Evolutionary conservation across 2,797 vertebrate genomes (phyloP), one percentile per base, ranked within the genome.

Genomic region (Danio jaintianensis): DNA sequence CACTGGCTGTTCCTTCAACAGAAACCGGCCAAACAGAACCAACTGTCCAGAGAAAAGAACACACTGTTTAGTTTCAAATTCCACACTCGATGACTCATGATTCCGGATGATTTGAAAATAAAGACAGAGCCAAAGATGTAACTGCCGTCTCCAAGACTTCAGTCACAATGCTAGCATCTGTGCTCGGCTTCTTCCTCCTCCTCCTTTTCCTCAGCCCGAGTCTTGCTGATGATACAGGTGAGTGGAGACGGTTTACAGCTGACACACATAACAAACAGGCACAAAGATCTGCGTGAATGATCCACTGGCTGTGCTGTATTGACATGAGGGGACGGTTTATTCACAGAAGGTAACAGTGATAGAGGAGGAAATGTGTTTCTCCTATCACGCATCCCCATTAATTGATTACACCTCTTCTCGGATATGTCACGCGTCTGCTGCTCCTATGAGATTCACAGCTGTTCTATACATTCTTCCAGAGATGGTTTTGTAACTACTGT

Each of bases 61-160:
- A 74, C 72, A 83, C 61, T 61, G 75, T 72, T 66, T 62, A 9
- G 7, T 64, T 78, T 58, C 20, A 66, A 80, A 52, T 82, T 85
- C 78, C 58, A 58, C 29, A 38, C 16, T 48, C 18, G 45, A 56
- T 58, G 73, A 79, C 52, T 85, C 74, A 42, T 40, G 29, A 71
- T 66, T 85, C 70, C 53, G 53, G 66, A 87, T 5, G 8, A n/a
- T 83, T 86, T 68, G 55, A 86, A 85, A 87, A 83, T 72, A 86
- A 85, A 87, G 15, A 42, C 36, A 61, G 40, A 62, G 61, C 11
- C 16, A 59, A 11, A 16, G 18, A 80, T 10, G 40, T 1, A 61
- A 16, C 50, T 53, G 70, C 40, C 63, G 64, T 20, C 40, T 59
- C 64, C 16, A 55, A 40, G 42, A 75, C 42, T 50, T 69, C 59